Conservation (phyloP, 2,797 vertebrate genomes). For the Discoglossus pictus region DNA sequence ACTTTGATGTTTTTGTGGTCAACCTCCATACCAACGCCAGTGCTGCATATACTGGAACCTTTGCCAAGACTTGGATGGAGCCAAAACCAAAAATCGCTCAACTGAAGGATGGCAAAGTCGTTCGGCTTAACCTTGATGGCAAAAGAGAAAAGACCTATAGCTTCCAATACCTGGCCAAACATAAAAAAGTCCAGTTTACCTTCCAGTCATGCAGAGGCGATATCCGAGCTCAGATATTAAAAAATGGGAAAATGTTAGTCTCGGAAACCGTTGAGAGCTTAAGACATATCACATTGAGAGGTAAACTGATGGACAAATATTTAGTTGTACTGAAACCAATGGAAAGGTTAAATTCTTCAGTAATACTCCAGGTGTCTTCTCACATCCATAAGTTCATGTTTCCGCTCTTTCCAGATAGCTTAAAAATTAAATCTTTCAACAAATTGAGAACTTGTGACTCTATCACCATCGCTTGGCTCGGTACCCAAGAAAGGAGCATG, state of each 20-base stretch:
- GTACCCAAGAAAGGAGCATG: conserved; percentile 84
- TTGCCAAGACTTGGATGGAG: conserved; percentile 78
- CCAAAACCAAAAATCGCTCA: conserved; percentile 68
- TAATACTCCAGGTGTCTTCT: conserved; percentile 82
- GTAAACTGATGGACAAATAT: conserved; percentile 72
- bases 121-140: conserved; percentile 74
- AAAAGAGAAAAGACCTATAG: conserved; percentile 66
- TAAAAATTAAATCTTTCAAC: conserved; percentile 89
- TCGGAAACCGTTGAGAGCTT: conserved; percentile 74
- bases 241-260: conserved; percentile 69
- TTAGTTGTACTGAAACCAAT: conserved; percentile 74
- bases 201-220: conserved; percentile 78
- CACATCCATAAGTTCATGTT: conserved; percentile 78
- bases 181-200: conserved; percentile 82
- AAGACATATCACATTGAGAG: conserved; percentile 80
- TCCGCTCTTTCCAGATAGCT: conserved; percentile 79
- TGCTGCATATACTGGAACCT: conserved; percentile 76
- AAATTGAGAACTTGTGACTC: conserved; percentile 84
- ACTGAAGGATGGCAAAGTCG: conserved; percentile 79
- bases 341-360: conserved; percentile 64
- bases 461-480: conserved; percentile 88
- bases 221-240: conserved; percentile 73
- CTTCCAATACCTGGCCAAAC: conserved; percentile 76
- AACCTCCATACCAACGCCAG: conserved; percentile 80
- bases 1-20: conserved; percentile 85